Evolutionary conservation across 2,888 invertebrate species (phyloP).

Genomic region (Ypsolopha scabrella): DNA sequence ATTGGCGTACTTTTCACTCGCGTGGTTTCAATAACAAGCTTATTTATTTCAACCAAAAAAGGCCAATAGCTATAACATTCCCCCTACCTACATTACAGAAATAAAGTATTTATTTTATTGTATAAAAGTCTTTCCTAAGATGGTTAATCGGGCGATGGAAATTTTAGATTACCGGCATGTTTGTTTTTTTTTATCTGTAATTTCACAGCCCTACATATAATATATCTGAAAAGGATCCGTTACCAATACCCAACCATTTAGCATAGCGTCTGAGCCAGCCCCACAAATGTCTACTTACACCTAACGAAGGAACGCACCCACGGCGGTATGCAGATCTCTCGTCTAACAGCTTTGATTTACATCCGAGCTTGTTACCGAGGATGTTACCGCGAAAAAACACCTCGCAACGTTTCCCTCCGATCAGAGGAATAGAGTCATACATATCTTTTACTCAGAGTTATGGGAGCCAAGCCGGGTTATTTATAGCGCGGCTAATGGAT

Average conservation of each 20-base stretch:
- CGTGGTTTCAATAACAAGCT: too few relatives aligned
- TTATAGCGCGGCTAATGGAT: slow-evolving; percentile 20
- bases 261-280: background rate
- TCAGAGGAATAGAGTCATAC: slow-evolving; percentile 31
- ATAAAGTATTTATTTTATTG: too few relatives aligned
- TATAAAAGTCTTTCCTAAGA: too few relatives aligned
- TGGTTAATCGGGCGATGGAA: too few relatives aligned
- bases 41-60: too few relatives aligned
- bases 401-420: slow-evolving; percentile 11
- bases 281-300: background rate
- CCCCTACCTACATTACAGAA: too few relatives aligned
- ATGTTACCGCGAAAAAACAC: slow-evolving; percentile 22
- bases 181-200: too few relatives aligned
- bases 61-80: too few relatives aligned
- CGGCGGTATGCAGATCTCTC: slow-evolving; percentile 37
- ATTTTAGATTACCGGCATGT: too few relatives aligned
- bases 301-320: slow-evolving; percentile 14
- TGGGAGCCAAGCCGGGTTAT: slow-evolving; percentile 27
- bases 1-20: too few relatives aligned
- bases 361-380: slow-evolving; percentile 36
- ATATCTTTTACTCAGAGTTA: slow-evolving; percentile 31
- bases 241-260: background rate
- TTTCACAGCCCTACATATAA: too few relatives aligned
- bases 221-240: background rate
- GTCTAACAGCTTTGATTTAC: slow-evolving; percentile 40